Conservation (phyloP, 2,888 invertebrate species). For the Eulithis testata region DNA sequence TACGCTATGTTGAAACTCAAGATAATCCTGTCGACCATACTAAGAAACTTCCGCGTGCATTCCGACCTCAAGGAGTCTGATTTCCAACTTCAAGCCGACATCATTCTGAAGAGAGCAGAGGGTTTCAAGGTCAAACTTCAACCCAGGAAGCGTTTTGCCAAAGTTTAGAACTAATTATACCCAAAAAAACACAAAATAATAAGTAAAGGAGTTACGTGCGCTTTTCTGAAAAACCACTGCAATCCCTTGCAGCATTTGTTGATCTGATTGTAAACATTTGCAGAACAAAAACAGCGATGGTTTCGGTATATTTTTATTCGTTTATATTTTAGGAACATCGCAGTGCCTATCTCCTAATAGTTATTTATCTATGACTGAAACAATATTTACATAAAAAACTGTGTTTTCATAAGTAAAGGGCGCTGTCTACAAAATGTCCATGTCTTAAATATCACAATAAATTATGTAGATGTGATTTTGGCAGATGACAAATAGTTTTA, state of each 20-base stretch:
- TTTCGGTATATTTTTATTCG: too few species aligned
- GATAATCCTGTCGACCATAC: conserved; percentile 89
- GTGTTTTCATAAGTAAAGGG: neutral
- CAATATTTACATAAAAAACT: neutral
- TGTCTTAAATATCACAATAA: too few species aligned
- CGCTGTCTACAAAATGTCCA: too few species aligned
- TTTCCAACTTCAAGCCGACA: conserved; percentile 90
- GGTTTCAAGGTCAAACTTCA: conserved; percentile 90
- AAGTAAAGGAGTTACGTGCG: neutral
- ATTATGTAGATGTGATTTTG: too few species aligned
- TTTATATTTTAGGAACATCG: neutral
- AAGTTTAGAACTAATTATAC: conserved; percentile 53
- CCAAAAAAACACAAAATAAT: conserved; percentile 5
- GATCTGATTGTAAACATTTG: neutral
- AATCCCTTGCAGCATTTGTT: neutral
- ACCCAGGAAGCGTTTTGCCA: conserved; percentile 84
- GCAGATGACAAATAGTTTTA: too few species aligned
- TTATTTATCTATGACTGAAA: neutral
- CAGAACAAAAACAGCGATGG: neutral
- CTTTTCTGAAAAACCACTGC: neutral
- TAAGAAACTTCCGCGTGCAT: conserved; percentile 89
- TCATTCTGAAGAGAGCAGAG: conserved; percentile 90
- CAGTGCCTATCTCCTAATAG: neutral
- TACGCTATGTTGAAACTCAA: conserved; percentile 92
- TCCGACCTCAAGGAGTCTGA: conserved; percentile 88